phyloP scores from a whole-genome alignment of 2,888 invertebrate genomes.

The Linnaemya vulpina region DNA sequence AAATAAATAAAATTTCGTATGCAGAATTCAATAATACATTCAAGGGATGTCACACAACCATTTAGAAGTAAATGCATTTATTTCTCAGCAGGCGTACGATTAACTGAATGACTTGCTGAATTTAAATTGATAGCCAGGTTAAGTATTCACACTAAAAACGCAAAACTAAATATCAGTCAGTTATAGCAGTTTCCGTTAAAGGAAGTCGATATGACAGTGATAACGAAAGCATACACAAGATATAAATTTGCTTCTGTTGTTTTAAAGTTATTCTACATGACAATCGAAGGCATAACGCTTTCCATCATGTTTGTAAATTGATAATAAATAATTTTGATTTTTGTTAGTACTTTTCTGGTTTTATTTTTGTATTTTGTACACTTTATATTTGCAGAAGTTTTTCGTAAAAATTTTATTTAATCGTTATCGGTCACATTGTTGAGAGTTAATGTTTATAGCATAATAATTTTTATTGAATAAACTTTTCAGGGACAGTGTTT shows the following conservation, averaged over 20 bases:
- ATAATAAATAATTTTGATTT: too few species aligned
- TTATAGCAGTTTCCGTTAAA: slow-evolving; percentile 64
- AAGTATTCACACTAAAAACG: slow-evolving; percentile 10
- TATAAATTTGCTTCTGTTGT: neutral
- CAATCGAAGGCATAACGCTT: neutral
- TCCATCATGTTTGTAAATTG: too few species aligned
- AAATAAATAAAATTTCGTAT: slow-evolving; percentile 64
- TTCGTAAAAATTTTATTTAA: too few species aligned
- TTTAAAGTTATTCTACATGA: neutral
- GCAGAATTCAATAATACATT: slow-evolving; percentile 27
- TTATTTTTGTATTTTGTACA: too few species aligned
- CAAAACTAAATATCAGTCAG: slow-evolving; percentile 55
- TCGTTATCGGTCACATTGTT: too few species aligned
- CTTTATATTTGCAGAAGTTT: too few species aligned
- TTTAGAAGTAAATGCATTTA: slow-evolving; percentile 23
- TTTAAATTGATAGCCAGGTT: slow-evolving; percentile 26
- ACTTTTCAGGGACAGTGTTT: too few species aligned
- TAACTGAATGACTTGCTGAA: slow-evolving; percentile 26
- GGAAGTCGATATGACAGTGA: slow-evolving; percentile 59
- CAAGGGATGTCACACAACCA: slow-evolving; percentile 26
- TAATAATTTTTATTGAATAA: too few species aligned
- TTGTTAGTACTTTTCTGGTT: too few species aligned
- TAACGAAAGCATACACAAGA: slow-evolving; percentile 18
- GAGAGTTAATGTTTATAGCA: too few species aligned
- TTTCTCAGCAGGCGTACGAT: slow-evolving; percentile 1